Conservation (phyloP, 2,888 invertebrate species). For the Aethes cnicana region DNA sequence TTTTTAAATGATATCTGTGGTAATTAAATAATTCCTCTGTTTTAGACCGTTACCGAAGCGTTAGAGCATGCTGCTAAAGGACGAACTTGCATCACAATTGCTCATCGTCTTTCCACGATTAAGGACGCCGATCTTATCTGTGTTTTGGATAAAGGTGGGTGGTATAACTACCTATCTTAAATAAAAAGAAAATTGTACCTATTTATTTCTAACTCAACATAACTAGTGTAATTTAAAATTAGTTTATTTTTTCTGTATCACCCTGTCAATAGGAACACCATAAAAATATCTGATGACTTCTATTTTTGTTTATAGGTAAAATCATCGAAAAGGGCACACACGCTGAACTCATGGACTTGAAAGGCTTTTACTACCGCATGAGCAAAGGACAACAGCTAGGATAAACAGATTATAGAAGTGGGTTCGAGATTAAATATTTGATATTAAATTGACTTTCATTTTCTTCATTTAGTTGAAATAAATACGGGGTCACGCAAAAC, state of each 20-base stretch:
- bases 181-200: too few species aligned
- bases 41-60: constrained; percentile 90
- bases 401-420: constrained; percentile 29
- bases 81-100: constrained; percentile 92
- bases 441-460: not conserved
- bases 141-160: constrained; percentile 88
- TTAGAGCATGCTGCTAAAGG: constrained; percentile 90
- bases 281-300: too few species aligned
- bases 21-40: too few species aligned
- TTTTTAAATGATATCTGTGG: too few species aligned
- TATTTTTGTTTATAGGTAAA: constrained; percentile 71
- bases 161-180: too few species aligned
- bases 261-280: too few species aligned
- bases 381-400: constrained; percentile 71
- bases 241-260: too few species aligned
- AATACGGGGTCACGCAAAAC: too few species aligned
- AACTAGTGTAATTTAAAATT: too few species aligned
- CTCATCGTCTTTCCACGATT: constrained; percentile 92
- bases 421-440: not conserved
- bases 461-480: too few species aligned
- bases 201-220: too few species aligned
- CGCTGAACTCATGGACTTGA: constrained; percentile 83
- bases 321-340: constrained; percentile 90
- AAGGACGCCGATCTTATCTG: constrained; percentile 92
- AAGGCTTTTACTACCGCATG: constrained; percentile 85